phyloP scores from a whole-genome alignment of 2,797 vertebrate genomes.

The Paratrypauchen microcephalus region DNA sequence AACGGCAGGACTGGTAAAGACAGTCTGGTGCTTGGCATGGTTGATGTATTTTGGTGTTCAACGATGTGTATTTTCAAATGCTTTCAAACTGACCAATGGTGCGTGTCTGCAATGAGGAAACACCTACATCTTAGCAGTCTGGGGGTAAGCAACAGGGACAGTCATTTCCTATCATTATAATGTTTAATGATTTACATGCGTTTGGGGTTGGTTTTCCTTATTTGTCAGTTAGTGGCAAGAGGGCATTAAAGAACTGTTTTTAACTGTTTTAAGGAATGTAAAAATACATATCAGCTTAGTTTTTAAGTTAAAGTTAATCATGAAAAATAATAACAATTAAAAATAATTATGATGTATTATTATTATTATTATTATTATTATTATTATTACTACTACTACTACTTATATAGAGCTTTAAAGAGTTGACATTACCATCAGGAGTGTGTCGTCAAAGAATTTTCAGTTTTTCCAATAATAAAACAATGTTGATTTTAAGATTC shows the following conservation, averaged over 20 bases:
- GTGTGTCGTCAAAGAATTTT: background rate
- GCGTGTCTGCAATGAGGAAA: constrained; percentile 32
- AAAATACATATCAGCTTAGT: background rate
- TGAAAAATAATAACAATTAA: no score
- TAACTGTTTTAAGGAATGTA: background rate
- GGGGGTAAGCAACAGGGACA: background rate
- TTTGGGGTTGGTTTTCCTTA: background rate
- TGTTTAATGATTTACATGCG: constrained; percentile 6
- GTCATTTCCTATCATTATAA: constrained; percentile 1
- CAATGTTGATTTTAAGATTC: background rate
- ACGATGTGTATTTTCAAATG: constrained; percentile 55
- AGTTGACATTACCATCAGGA: background rate
- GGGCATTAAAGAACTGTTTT: background rate
- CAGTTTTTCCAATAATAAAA: background rate
- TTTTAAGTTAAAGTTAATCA: no score
- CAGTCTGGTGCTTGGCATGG: constrained; percentile 54
- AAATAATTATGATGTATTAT: no score
- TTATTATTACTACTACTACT: no score
- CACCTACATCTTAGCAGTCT: constrained; percentile 6
- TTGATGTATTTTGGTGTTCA: constrained; percentile 49
- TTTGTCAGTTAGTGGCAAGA: background rate
- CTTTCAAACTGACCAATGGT: constrained; percentile 67
- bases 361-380: no score
- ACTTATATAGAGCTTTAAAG: no score
- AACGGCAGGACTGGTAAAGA: constrained; percentile 62